Evolutionary conservation across 2,113 vertebrate species (phyloP).

Genomic region (Cnemophilus loriae): DNA sequence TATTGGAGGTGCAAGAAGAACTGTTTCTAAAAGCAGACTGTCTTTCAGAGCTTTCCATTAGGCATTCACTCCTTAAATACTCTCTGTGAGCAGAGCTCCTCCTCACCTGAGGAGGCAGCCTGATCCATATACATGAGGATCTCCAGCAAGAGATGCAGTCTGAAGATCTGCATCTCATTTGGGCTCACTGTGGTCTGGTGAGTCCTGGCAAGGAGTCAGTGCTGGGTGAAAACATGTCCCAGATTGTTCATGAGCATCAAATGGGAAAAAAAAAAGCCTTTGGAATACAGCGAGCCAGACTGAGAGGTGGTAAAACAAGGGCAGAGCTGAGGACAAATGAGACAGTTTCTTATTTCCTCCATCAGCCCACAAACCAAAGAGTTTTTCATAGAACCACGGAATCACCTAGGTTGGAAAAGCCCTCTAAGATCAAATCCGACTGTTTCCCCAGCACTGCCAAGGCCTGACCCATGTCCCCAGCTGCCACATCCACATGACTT

Average conservation of each 20-base stretch:
- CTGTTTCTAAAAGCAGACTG: neutral
- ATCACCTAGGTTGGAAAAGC: neutral
- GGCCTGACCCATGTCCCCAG: neutral
- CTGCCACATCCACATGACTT: neutral
- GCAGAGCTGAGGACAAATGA: neutral
- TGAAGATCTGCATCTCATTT: neutral
- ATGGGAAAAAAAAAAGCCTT: neutral
- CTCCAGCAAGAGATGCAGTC: neutral
- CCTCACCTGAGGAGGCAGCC: neutral
- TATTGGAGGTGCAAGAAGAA: neutral
- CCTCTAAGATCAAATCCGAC: neutral
- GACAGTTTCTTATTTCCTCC: neutral
- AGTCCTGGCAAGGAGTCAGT: neutral
- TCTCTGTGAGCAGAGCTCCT: neutral
- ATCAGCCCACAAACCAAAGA: neutral
- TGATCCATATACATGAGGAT: neutral
- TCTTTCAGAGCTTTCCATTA: slow-evolving; percentile 27
- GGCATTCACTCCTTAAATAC: neutral
- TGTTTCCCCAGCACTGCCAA: neutral
- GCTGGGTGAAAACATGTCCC: fast-evolving
- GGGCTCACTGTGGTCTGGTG: neutral
- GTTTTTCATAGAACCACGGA: neutral
- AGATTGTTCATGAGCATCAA: neutral
- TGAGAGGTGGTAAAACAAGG: neutral
- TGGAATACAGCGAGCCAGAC: fast-evolving